Percentiles rank a stretch among this genome's conserved stretches.
These are phyloP conservation scores for Arctocebus calabarensis DNA, from an alignment of 2,797 vertebrate genomes.

Conservation along the genomic window DNA sequence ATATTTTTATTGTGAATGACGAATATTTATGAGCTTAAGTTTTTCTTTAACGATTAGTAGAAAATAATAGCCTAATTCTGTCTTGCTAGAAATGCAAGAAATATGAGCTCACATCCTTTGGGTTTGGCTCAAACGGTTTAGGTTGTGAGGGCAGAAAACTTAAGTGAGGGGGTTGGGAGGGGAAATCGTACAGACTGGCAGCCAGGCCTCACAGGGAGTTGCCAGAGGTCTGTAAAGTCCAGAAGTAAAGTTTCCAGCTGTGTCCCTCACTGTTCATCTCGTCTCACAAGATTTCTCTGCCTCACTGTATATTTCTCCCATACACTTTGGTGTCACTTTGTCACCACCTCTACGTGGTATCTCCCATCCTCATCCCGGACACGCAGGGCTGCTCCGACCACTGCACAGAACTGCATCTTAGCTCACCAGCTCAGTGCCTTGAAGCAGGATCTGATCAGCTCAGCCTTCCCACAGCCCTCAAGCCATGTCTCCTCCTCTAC, in stretches of 20 bases:
- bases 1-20: background rate
- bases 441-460: background rate
- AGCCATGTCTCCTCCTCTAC: background rate
- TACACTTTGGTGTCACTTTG: too few species aligned
- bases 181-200: background rate
- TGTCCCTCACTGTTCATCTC: background rate
- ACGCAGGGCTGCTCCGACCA: background rate
- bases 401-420: background rate
- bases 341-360: background rate
- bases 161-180: background rate
- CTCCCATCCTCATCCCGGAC: background rate
- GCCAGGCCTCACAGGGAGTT: background rate
- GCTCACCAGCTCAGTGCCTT: background rate
- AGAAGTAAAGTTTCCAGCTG: background rate
- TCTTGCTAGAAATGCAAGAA: constrained; percentile 20
- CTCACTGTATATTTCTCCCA: background rate
- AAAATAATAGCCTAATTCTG: constrained; percentile 3
- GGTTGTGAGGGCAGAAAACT: background rate
- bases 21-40: background rate
- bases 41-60: background rate
- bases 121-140: background rate
- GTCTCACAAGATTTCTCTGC: background rate
- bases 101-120: background rate
- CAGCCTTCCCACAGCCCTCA: too few species aligned
- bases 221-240: background rate